Percentiles rank a stretch among this genome's conserved stretches.
Conservation (phyloP, 92 coral and sea anemone genomes). For the Porites lobata region DNA sequence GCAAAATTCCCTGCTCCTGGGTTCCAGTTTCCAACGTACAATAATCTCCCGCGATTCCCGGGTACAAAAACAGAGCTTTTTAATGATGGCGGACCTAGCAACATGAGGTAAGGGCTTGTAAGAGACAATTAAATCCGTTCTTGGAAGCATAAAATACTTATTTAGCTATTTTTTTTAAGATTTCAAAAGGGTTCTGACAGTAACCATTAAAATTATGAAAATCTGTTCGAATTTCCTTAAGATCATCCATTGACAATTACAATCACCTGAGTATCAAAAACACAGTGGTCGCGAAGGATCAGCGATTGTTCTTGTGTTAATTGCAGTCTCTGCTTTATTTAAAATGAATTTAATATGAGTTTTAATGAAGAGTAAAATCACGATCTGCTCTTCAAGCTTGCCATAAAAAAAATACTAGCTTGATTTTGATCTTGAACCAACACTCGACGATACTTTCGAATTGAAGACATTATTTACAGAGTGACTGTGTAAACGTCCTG, state of each 20-base stretch:
- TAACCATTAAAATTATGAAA: neutral
- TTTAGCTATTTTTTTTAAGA: too few relatives aligned
- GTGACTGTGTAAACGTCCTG: too few relatives aligned
- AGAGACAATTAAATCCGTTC: neutral
- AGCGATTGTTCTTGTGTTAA: neutral
- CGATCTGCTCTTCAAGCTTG: too few relatives aligned
- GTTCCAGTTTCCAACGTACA: neutral
- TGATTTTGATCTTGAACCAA: too few relatives aligned
- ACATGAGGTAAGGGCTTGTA: neutral
- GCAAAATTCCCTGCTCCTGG: neutral
- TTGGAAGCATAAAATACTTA: neutral
- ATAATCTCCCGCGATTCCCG: neutral
- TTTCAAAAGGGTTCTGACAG: neutral
- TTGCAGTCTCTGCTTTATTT: neutral
- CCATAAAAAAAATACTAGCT: too few relatives aligned
- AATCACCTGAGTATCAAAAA: neutral
- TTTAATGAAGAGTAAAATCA: too few relatives aligned
- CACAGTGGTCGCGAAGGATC: constrained; percentile 34
- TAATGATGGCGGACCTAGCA: constrained; percentile 35
- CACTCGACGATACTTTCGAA: too few relatives aligned
- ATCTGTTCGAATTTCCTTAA: neutral
- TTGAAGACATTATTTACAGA: too few relatives aligned
- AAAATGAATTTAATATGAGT: neutral
- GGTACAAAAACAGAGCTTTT: neutral
- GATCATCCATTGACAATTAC: neutral